Conservation (phyloP, 2,797 vertebrate species). For the Platalea minor region DNA sequence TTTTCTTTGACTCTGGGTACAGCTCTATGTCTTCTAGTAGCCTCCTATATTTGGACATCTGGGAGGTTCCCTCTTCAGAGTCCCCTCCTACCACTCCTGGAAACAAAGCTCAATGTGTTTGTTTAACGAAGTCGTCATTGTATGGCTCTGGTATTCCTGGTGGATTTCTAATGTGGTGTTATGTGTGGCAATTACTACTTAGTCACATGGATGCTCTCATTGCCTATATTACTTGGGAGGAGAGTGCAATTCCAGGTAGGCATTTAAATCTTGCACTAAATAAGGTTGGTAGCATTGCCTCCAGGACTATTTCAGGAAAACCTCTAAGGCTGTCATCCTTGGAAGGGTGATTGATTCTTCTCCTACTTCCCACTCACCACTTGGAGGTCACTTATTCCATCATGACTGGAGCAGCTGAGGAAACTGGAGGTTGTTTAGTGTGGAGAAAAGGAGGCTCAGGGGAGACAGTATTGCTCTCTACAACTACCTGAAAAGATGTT, state of each 20-base stretch:
- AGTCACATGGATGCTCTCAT: background rate
- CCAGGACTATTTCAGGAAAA: background rate
- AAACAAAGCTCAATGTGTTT: background rate
- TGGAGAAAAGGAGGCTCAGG: background rate
- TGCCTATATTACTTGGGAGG: background rate
- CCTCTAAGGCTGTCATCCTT: background rate
- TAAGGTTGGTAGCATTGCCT: background rate
- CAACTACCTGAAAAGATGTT: too few relatives aligned
- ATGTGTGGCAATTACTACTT: background rate
- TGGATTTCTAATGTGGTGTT: background rate
- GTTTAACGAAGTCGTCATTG: fast-evolving
- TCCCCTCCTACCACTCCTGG: background rate
- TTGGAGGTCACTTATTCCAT: background rate
- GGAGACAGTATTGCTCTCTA: background rate
- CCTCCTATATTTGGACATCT: background rate
- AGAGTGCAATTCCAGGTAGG: background rate
- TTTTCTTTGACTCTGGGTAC: background rate
- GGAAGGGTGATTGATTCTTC: background rate
- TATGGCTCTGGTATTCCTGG: background rate
- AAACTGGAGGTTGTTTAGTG: background rate
- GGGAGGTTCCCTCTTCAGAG: background rate
- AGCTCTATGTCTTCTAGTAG: background rate
- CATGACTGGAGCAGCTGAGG: background rate
- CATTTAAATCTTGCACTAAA: background rate
- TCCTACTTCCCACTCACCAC: background rate